Evolutionary conservation across 2,113 vertebrate species (phyloP).

Genomic region (Apodemus sylvaticus): DNA sequence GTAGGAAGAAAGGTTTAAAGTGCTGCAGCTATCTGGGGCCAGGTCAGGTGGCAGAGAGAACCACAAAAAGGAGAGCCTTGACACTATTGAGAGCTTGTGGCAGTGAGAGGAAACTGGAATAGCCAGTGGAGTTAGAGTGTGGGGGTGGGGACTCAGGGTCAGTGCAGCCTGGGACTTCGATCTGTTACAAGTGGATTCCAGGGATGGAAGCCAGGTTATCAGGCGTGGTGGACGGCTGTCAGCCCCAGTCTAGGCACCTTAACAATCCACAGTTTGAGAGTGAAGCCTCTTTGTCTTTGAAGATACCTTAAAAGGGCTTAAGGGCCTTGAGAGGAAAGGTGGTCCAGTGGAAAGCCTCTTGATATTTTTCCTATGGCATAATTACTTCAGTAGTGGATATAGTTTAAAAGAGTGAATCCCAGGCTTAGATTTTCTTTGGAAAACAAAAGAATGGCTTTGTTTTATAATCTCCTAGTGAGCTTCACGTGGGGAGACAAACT

Average conservation of each 20-base stretch:
- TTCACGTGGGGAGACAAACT: neutral
- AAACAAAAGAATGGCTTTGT: slow-evolving; percentile 29
- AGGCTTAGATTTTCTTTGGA: slow-evolving; percentile 18
- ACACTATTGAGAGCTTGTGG: neutral
- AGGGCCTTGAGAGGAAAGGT: neutral
- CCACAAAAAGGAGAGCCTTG: neutral
- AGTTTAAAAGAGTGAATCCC: neutral
- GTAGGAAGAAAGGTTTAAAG: neutral
- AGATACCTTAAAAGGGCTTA: neutral
- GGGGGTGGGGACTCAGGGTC: no score
- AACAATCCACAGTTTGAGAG: neutral
- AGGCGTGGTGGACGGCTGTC: neutral
- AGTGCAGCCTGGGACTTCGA: neutral
- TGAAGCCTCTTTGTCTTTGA: neutral
- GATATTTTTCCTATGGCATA: neutral
- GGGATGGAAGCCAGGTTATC: neutral
- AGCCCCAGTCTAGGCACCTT: neutral
- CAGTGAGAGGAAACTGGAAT: neutral
- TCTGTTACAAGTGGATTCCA: neutral
- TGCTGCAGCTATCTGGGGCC: neutral
- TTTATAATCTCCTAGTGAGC: neutral
- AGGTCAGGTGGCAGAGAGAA: neutral
- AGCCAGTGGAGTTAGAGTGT: neutral
- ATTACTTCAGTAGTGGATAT: neutral
- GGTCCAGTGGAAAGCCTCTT: neutral